Base-by-base conservation (phyloP, 2,113 vertebrate genomes). In the Pagrus major region DNA sequence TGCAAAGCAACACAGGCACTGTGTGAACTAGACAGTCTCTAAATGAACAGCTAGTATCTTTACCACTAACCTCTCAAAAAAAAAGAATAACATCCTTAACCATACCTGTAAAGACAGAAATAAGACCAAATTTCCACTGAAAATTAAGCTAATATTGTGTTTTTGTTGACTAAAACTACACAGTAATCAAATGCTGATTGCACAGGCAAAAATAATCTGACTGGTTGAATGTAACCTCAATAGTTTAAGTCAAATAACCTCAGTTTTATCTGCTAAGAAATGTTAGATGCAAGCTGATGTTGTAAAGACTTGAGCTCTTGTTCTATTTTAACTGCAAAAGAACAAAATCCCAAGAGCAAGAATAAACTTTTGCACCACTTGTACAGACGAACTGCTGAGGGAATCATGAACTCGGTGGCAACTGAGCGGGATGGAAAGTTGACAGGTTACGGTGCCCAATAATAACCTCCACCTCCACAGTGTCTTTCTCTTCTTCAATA, bases 391-490 rank as follows among this genome's bases (percentile, higher is more conserved):
- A 18, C n/a, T 1, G 4, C 35, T 15, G 2, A 59, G 14, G 25
- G 6, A n/a, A 21, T 33, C 14, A 4, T 9, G 3, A 51, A 23
- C 37, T 42, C 33, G 29, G 25, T 21, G 3, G 33, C 27, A 29
- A 12, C 14, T 47, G 52, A 65, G 60, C 33, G 25, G 46, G 68
- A 51, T n/a, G 47, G 1, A 33, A 47, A 55, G 37, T 20, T 3
- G 35, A n/a, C 54, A 56, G 21, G 20, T 54, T 42, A n/a, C 2
- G 7, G 35, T 18, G 47, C 10, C 3, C 29, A 68, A 54, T 68
- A 75, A 83, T 55, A 58, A 47, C 25, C 54, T 69, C 63, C 76
- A 54, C 64, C 68, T 41, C 35, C 58, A 64, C 47, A 20, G n/a
- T 55, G 11, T 46, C 4, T 65, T 31, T 25, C n/a, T n/a, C n/a